phyloP scores from a whole-genome alignment of 2,888 invertebrate species.

The Gasteruption jaculator region DNA sequence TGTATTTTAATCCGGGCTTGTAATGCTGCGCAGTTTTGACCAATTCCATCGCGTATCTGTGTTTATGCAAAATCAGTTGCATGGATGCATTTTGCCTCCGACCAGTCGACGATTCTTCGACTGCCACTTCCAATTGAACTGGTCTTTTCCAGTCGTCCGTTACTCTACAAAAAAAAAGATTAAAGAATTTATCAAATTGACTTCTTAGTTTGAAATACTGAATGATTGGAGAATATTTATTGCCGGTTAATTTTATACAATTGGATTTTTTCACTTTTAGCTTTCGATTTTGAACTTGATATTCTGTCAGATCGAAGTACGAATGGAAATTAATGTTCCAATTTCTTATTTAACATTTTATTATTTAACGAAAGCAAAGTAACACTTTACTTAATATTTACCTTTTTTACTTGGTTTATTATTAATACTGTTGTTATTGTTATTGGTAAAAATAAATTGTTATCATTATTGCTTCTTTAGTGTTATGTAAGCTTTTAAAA shows the following conservation, averaged over 20 bases:
- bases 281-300: neutral
- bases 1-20: constrained; percentile 82
- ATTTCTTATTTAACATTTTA: no score
- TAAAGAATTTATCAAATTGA: constrained; percentile 3
- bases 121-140: constrained; percentile 79
- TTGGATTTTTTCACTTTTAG: constrained; percentile 2
- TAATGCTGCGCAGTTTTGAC: constrained; percentile 81
- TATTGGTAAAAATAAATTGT: no score
- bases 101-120: constrained; percentile 86
- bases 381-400: no score
- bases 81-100: constrained; percentile 76
- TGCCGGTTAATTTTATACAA: neutral
- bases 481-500: no score
- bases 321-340: neutral
- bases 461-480: no score
- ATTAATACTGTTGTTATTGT: no score
- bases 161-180: constrained; percentile 58
- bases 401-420: no score
- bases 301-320: no score
- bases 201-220: no score
- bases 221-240: neutral
- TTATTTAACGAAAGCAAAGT: no score
- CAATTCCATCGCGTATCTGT: constrained; percentile 71
- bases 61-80: constrained; percentile 71
- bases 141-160: constrained; percentile 77